These are phyloP conservation scores for Heterocephalus glaber DNA, from an alignment of 2,113 vertebrate species.

Conservation along the genomic window DNA sequence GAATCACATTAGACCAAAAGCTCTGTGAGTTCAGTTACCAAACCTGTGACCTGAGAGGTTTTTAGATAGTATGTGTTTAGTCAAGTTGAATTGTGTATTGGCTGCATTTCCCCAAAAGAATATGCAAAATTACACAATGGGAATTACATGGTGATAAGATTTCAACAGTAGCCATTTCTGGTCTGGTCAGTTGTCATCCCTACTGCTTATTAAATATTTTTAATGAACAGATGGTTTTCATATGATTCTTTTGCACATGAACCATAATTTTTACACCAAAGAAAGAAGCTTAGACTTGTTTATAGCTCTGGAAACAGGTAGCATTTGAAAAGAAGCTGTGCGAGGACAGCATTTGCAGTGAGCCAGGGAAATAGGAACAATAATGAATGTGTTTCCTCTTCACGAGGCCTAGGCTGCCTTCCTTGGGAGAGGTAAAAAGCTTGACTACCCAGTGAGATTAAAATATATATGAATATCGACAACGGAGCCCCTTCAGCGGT, in stretches of 20 bases:
- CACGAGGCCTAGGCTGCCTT: accelerated
- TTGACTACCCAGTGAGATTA: not conserved
- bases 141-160: not conserved
- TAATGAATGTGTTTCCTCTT: not conserved
- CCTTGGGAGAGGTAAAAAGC: not conserved
- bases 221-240: not conserved
- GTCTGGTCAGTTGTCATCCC: not conserved
- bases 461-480: not conserved
- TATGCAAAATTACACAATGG: not conserved
- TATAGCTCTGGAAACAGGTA: not conserved
- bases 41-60: not conserved
- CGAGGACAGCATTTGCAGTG: not conserved
- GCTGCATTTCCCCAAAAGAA: not conserved
- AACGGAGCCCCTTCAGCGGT: not conserved
- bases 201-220: not conserved
- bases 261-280: not conserved
- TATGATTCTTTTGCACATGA: not conserved
- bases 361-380: not conserved
- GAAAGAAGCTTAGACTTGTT: not conserved
- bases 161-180: not conserved
- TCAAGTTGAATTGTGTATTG: not conserved
- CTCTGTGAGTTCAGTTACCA: not conserved
- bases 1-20: not conserved
- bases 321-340: not conserved
- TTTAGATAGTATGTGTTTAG: not conserved